phyloP scores from a whole-genome alignment of 2,888 invertebrate species.

The Drosophila antonietae region DNA sequence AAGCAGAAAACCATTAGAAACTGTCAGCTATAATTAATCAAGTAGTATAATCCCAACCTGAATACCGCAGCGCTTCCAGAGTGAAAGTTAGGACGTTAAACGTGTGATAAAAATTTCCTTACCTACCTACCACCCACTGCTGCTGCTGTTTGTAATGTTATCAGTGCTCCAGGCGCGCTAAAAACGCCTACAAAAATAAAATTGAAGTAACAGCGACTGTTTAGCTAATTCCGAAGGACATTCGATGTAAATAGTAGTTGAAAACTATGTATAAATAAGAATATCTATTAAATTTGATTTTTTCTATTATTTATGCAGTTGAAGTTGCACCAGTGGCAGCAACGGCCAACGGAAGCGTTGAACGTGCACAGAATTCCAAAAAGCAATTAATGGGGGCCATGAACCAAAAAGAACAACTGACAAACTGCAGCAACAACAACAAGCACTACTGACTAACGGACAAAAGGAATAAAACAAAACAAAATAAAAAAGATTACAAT shows the following conservation, averaged over 20 bases:
- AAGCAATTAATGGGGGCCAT: slow-evolving; percentile 64
- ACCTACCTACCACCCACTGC: slow-evolving; percentile 45
- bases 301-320: slow-evolving; percentile 38
- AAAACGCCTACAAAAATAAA: slow-evolving; percentile 51
- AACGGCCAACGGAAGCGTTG: slow-evolving; percentile 45
- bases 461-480: slow-evolving; percentile 10
- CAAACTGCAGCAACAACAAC: slow-evolving; percentile 27
- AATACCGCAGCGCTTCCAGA: slow-evolving; percentile 9
- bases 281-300: slow-evolving; percentile 29
- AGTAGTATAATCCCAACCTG: not conserved
- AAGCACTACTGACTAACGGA: slow-evolving; percentile 34
- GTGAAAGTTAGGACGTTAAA: slow-evolving; percentile 24
- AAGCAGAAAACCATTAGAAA: slow-evolving; percentile 5
- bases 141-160: slow-evolving; percentile 59
- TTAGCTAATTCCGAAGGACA: slow-evolving; percentile 62
- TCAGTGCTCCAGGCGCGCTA: slow-evolving; percentile 65
- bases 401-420: slow-evolving; percentile 47
- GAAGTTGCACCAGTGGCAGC: slow-evolving; percentile 16
- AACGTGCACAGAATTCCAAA: slow-evolving; percentile 65
- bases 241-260: slow-evolving; percentile 31
- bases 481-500: slow-evolving; percentile 6
- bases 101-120: slow-evolving; percentile 38
- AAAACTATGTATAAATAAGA: slow-evolving; percentile 40
- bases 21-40: not conserved
- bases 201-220: slow-evolving; percentile 13